These are phyloP conservation scores for Anarsia innoxiella DNA, from an alignment of 2,888 invertebrate genomes.

Conservation along the genomic window DNA sequence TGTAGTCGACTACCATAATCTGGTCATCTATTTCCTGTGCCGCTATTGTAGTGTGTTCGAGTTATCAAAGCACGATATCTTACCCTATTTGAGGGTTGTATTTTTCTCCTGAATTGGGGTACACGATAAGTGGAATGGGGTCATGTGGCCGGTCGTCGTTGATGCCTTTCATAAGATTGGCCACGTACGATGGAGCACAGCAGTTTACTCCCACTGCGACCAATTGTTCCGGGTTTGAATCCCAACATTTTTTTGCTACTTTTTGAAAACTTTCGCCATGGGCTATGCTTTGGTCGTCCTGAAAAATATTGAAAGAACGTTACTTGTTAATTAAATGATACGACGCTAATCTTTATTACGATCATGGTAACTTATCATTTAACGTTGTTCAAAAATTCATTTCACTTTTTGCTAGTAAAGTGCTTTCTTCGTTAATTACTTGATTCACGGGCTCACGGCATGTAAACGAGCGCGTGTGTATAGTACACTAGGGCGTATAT, in stretches of 20 bases:
- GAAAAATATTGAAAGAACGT: too few relatives aligned
- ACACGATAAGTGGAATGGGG: conserved; percentile 86
- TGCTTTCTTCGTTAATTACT: too few relatives aligned
- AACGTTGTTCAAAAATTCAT: too few relatives aligned
- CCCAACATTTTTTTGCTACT: conserved; percentile 82
- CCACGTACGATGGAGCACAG: conserved; percentile 71
- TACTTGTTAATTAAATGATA: too few relatives aligned
- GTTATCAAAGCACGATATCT: conserved; percentile 33
- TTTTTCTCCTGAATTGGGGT: conserved; percentile 94
- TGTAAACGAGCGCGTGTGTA: too few relatives aligned
- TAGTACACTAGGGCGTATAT: too few relatives aligned
- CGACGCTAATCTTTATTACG: too few relatives aligned
- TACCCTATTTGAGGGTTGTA: conserved; percentile 82
- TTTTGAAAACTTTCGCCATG: conserved; percentile 88
- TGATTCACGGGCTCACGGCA: too few relatives aligned
- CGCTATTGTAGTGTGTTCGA: conserved; percentile 14
- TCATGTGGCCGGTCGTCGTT: conserved; percentile 65
- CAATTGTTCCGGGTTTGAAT: conserved; percentile 79
- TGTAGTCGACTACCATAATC: too few relatives aligned
- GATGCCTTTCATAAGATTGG: conserved; percentile 58
- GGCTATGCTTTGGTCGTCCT: conserved; percentile 77
- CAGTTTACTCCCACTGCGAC: conserved; percentile 95
- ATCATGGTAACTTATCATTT: too few relatives aligned
- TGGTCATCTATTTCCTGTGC: conserved; percentile 5
- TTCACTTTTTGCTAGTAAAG: too few relatives aligned